Percentiles rank a stretch among this genome's conserved stretches.
These are phyloP conservation scores for Micromys minutus DNA, from an alignment of 2,113 vertebrate species.

Conservation along the genomic window DNA sequence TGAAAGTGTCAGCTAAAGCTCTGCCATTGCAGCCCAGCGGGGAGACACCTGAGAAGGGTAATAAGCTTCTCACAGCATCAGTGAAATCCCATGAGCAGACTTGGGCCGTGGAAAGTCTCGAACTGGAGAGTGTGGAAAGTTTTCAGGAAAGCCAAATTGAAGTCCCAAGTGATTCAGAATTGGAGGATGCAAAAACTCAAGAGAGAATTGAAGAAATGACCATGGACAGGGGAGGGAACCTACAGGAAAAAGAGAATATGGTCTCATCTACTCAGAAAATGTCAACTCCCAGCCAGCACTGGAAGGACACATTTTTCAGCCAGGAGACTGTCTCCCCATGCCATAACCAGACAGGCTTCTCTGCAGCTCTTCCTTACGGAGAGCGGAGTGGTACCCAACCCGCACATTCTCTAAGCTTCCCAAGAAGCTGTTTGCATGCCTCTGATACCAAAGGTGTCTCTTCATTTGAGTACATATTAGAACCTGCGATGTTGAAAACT, in stretches of 20 bases:
- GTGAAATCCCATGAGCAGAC: slow-evolving; percentile 40
- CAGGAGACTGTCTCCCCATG: not conserved
- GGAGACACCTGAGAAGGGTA: slow-evolving; percentile 34
- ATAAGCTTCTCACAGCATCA: not conserved
- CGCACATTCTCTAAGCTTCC: not conserved
- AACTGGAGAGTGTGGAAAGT: not conserved
- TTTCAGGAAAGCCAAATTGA: slow-evolving; percentile 61
- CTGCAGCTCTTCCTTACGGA: not conserved
- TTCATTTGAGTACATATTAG: slow-evolving; percentile 51
- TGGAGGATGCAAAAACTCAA: slow-evolving; percentile 48
- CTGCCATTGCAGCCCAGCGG: not conserved
- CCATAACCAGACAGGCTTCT: not conserved
- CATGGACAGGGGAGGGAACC: not conserved
- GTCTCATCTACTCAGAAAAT: slow-evolving; percentile 24
- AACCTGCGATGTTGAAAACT: slow-evolving; percentile 41
- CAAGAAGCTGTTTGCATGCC: not conserved
- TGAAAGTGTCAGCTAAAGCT: not conserved
- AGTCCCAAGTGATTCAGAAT: not conserved
- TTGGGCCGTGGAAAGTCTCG: slow-evolving; percentile 23
- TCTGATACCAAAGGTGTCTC: not conserved
- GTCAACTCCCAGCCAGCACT: slow-evolving; percentile 6
- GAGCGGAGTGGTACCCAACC: not conserved
- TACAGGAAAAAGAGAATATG: not conserved
- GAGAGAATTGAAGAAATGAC: slow-evolving; percentile 24
- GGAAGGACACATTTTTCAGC: not conserved